phyloP scores from a whole-genome alignment of 2,888 invertebrate genomes.

The Cantharis nigra region DNA sequence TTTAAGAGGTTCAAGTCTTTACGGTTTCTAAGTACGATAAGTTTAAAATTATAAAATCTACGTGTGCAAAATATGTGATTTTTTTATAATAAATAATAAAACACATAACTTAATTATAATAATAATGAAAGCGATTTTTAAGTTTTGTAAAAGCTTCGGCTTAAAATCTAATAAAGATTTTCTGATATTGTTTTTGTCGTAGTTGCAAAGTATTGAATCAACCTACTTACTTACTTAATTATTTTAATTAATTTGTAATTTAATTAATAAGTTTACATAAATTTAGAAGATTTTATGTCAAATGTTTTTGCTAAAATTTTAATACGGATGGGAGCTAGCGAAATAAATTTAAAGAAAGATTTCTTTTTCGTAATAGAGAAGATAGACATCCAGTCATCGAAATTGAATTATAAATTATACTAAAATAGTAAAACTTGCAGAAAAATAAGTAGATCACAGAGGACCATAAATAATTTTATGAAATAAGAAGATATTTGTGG shows the following conservation, averaged over 20 bases:
- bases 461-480: no score
- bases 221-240: background rate
- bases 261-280: background rate
- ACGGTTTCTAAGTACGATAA: conserved; percentile 48
- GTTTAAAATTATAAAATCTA: conserved; percentile 40
- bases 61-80: background rate
- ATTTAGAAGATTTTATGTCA: background rate
- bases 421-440: no score
- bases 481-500: no score
- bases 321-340: background rate
- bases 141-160: background rate
- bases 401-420: no score
- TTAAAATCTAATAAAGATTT: background rate
- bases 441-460: no score
- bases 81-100: background rate
- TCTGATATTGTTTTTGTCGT: background rate
- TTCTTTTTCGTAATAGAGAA: background rate
- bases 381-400: background rate
- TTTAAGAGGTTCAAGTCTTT: conserved; percentile 49
- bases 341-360: background rate
- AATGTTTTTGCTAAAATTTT: background rate
- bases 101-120: background rate
- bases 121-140: background rate
- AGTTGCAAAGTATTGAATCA: background rate
- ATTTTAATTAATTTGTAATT: background rate